Evolutionary conservation across 2,888 invertebrate genomes (phyloP).

Genomic region (Meliscaeva auricollis): DNA sequence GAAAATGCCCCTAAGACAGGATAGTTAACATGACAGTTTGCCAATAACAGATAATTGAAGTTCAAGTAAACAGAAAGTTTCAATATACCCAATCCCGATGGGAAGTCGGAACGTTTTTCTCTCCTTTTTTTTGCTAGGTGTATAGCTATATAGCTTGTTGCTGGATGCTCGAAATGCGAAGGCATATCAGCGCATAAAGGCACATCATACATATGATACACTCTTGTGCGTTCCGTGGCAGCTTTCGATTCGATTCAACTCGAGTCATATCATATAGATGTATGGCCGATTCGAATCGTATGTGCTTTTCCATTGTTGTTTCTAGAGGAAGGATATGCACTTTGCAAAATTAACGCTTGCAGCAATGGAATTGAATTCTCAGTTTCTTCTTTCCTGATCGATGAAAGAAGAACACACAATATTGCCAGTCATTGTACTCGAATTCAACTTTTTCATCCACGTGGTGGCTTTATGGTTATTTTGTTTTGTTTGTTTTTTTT

Average conservation of each 20-base stretch:
- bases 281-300: slow-evolving; percentile 41
- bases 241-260: neutral
- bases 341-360: slow-evolving; percentile 73
- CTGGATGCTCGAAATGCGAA: slow-evolving; percentile 1
- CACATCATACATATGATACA: slow-evolving; percentile 31
- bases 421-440: slow-evolving; percentile 39
- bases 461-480: slow-evolving; percentile 16
- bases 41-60: slow-evolving; percentile 77
- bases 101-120: slow-evolving; percentile 41
- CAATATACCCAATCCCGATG: slow-evolving; percentile 72
- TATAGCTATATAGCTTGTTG: neutral
- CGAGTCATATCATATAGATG: slow-evolving; percentile 6
- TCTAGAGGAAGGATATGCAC: slow-evolving; percentile 71
- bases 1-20: slow-evolving; percentile 68
- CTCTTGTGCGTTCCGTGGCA: slow-evolving; percentile 39
- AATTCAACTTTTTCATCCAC: slow-evolving; percentile 3
- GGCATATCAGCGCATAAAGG: slow-evolving; percentile 31
- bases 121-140: neutral
- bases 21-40: slow-evolving; percentile 77
- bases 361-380: slow-evolving; percentile 64
- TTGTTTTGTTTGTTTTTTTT: neutral
- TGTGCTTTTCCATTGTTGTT: slow-evolving; percentile 49
- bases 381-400: slow-evolving; percentile 51
- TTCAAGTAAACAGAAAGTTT: slow-evolving; percentile 76
- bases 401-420: slow-evolving; percentile 14